Evolutionary conservation across 2,888 invertebrate genomes (phyloP).

Genomic region (Gibbula magus): DNA sequence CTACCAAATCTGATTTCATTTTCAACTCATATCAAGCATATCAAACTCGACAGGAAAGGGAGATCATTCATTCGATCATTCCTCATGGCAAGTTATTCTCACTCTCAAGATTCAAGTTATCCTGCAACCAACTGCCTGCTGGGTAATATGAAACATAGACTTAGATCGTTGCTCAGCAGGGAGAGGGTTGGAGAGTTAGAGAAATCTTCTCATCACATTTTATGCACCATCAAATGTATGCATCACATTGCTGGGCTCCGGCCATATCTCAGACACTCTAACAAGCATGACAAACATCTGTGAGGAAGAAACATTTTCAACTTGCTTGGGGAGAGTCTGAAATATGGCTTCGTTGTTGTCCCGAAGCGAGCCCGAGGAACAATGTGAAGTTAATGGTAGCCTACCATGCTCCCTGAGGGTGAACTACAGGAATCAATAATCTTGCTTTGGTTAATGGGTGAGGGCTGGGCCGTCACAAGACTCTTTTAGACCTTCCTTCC

Average conservation of each 20-base stretch:
- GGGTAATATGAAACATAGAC: too few species aligned
- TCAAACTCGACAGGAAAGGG: slow-evolving; percentile 7
- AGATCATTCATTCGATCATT: too few species aligned
- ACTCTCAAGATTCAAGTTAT: too few species aligned
- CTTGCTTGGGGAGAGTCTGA: not conserved
- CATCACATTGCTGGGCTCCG: not conserved
- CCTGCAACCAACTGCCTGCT: too few species aligned
- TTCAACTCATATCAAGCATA: slow-evolving; percentile 3
- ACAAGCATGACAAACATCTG: not conserved
- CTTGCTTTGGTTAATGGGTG: slow-evolving; percentile 12
- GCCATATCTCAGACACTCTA: slow-evolving; percentile 4
- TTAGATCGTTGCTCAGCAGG: not conserved
- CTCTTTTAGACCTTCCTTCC: not conserved
- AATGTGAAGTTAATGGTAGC: slow-evolving; percentile 21
- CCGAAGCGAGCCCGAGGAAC: slow-evolving; percentile 5
- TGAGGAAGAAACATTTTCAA: not conserved
- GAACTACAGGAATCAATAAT: slow-evolving; percentile 2
- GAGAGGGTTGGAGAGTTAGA: not conserved
- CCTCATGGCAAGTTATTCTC: too few species aligned
- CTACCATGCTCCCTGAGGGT: slow-evolving; percentile 13
- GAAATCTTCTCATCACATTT: not conserved
- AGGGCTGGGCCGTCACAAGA: not conserved
- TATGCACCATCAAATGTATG: not conserved
- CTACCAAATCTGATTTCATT: not conserved
- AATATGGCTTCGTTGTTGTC: not conserved